Base-by-base conservation (phyloP, 2,797 vertebrate species). In the Momotus momota region DNA sequence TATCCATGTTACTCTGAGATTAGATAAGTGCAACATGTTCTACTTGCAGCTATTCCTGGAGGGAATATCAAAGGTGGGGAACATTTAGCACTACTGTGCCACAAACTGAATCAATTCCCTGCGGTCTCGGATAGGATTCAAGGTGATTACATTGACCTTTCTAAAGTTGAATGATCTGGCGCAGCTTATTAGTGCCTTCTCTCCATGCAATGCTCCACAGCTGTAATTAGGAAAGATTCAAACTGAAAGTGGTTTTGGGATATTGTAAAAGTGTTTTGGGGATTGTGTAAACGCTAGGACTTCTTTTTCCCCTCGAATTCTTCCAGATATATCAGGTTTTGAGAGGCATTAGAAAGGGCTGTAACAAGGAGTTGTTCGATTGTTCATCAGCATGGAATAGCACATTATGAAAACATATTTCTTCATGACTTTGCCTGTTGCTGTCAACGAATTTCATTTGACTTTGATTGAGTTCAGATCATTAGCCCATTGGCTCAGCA, bases 81-180 rank as follows among this genome's bases (percentile, higher is more conserved):
- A 93, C 70, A 73, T 86, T 91, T 94, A 94, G 70, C 85, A 81
- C 51, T 83, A 70, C 38, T 57, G 73, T 88, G 78, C 66, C 94
- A 86, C 14, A 52, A 94, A 86, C 45, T 19, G 1, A 61, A 93
- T 70, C 60, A 86, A 73, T 81, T 93, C 92, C 86, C 75, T 77
- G 40, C 85, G 86, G 67, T 86, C 83, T 90, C 73, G 77, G 62
- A 80, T 60, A 55, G 79, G 77, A 94, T 93, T 93, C 87, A 91
- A 93, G 89, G 95, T 86, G 91, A 84, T 86, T 66, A 49, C 75
- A 86, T 49, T 91, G 93, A 94, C 89, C 85, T 96, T 94, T 95
- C 49, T 48, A 93, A 91, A 93, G 51, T 11, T 18, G 86, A 94
- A 91, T 80, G 60, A 35, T 82, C 81, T 93, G 66, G 48, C 33